A percentile compares a stretch with the other conserved stretches of the same genome.
Conservation (phyloP, 1,140 invertebrate genomes). For the Lysiphlebus fabarum region DNA sequence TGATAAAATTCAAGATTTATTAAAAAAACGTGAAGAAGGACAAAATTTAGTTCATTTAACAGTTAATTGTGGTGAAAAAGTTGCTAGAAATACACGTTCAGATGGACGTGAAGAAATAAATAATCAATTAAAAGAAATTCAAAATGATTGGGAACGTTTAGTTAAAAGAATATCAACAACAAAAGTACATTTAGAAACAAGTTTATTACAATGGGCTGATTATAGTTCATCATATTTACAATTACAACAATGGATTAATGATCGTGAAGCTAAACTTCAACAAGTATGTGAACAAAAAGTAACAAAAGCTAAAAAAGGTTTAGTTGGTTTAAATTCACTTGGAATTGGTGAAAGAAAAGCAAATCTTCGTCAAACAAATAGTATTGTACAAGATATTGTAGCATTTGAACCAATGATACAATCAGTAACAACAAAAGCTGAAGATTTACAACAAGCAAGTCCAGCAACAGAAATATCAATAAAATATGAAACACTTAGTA, state of each 20-base stretch:
- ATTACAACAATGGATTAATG: conserved; percentile 91
- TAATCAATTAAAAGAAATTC: conserved; percentile 82
- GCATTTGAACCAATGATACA: conserved; percentile 94
- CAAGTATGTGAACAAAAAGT: conserved; percentile 86
- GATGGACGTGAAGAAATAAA: conserved; percentile 87
- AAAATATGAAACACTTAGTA: conserved; percentile 85
- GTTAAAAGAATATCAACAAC: conserved; percentile 89
- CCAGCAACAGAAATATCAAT: conserved; percentile 84
- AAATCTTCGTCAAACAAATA: conserved; percentile 84
- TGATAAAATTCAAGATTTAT: conserved; percentile 76
- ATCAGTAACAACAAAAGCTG: conserved; percentile 86
- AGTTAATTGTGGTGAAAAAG: conserved; percentile 90
- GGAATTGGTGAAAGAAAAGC: conserved; percentile 83
- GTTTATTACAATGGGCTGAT: conserved; percentile 91
- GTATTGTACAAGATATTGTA: conserved; percentile 91
- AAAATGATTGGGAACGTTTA: conserved; percentile 88
- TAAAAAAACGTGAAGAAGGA: conserved; percentile 83
- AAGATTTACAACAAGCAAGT: conserved; percentile 79
- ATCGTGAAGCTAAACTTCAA: conserved; percentile 90
- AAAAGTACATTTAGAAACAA: conserved; percentile 89
- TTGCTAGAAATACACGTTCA: conserved; percentile 79
- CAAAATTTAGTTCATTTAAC: conserved; percentile 86
- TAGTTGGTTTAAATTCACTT: conserved; percentile 71
- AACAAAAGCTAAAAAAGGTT: conserved; percentile 71
- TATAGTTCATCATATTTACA: conserved; percentile 89